A percentile compares a stretch with the other conserved stretches of the same genome.
These are phyloP conservation scores for Coleophora flavipennella DNA, from an alignment of 2,888 invertebrate species.

Conservation along the genomic window DNA sequence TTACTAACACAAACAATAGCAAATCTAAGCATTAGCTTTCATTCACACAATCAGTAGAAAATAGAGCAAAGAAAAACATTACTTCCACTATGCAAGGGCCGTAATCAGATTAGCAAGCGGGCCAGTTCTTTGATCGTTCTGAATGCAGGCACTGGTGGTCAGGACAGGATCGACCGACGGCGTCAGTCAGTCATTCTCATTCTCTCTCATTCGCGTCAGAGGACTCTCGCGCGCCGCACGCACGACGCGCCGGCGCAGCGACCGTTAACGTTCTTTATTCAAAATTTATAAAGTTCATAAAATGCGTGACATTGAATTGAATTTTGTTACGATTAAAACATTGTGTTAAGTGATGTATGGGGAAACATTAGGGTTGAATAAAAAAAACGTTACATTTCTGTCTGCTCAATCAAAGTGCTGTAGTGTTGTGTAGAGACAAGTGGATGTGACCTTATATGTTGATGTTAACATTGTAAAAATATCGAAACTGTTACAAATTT, in stretches of 20 bases:
- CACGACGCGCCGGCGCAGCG: constrained; percentile 38
- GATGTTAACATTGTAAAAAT: constrained; percentile 22
- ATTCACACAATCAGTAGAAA: constrained; percentile 11
- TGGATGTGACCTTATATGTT: constrained; percentile 53
- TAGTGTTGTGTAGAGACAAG: constrained; percentile 48
- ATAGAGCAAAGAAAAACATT: constrained; percentile 29
- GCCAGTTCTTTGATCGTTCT: constrained; percentile 38
- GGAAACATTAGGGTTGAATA: constrained; percentile 6
- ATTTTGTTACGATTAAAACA: constrained; percentile 1
- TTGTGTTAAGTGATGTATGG: too few species aligned
- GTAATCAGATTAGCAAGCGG: constrained; percentile 62
- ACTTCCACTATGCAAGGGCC: constrained; percentile 37
- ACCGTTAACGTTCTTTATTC: constrained; percentile 40
- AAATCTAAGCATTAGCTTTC: background rate
- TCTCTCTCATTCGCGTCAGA: constrained; percentile 53
- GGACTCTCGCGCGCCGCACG: constrained; percentile 40
- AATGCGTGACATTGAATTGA: constrained; percentile 7
- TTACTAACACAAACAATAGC: background rate
- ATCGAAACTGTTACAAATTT: constrained; percentile 33
- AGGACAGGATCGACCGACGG: constrained; percentile 19
- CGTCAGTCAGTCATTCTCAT: constrained; percentile 41
- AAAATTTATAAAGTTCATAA: constrained; percentile 33
- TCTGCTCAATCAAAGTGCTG: constrained; percentile 11
- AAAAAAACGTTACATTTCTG: too few species aligned
- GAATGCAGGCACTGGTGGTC: constrained; percentile 48